phyloP scores from a whole-genome alignment of 2,797 vertebrate species.

The Octomys mimax region DNA sequence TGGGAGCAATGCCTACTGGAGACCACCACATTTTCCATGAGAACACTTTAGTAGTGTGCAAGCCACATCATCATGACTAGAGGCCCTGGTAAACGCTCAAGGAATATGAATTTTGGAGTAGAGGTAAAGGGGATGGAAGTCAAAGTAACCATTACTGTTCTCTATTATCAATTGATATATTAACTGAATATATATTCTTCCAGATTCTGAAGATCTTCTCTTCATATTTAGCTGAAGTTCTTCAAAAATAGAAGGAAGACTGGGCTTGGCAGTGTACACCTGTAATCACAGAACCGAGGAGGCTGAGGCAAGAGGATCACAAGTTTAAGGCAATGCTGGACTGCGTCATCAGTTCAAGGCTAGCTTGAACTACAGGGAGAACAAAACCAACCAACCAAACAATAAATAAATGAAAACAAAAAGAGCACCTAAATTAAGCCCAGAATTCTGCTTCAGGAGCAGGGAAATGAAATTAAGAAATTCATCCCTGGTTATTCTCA shows the following conservation, averaged over 20 bases:
- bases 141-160: not conserved
- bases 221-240: not conserved
- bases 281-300: not conserved
- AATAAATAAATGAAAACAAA: not conserved
- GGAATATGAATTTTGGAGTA: not conserved
- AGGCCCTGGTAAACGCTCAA: not conserved
- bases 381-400: not conserved
- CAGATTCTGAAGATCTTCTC: not conserved
- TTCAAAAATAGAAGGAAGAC: not conserved
- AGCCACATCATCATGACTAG: not conserved
- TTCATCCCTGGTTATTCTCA: not conserved
- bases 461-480: not conserved
- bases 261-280: not conserved
- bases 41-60: not conserved
- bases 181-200: not conserved
- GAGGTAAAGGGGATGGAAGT: not conserved
- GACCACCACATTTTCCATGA: not conserved
- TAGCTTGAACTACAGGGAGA: not conserved
- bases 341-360: not conserved
- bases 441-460: not conserved
- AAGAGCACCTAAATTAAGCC: not conserved
- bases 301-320: not conserved
- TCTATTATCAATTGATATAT: not conserved
- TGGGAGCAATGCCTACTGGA: not conserved
- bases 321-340: not conserved